phyloP scores from a whole-genome alignment of 2,797 vertebrate species.

The Orestias chungarensis region DNA sequence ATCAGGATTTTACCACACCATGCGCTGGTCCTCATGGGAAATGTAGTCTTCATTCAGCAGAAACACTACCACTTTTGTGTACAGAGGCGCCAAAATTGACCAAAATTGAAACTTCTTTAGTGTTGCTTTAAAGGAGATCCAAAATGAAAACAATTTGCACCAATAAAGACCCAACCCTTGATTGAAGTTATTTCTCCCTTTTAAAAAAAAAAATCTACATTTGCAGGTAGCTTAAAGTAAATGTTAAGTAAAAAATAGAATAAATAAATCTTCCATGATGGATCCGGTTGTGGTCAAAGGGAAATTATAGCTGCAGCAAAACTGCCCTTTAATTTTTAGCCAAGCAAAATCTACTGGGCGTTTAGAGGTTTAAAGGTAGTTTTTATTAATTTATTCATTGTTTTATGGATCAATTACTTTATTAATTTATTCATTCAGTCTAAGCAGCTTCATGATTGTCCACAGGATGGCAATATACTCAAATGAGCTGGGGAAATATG shows the following conservation, averaged over 20 bases:
- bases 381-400: neutral
- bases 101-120: no score
- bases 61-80: no score
- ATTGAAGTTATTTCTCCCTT: neutral
- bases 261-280: neutral
- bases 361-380: neutral
- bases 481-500: slow-evolving; percentile 20
- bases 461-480: slow-evolving; percentile 65
- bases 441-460: slow-evolving; percentile 15
- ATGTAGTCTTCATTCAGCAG: no score
- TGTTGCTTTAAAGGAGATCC: neutral
- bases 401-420: slow-evolving; percentile 3
- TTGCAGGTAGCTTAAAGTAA: neutral
- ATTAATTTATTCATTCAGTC: slow-evolving; percentile 1
- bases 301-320: neutral
- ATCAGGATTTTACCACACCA: no score
- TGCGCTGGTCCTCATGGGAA: no score
- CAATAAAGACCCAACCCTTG: neutral
- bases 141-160: neutral
- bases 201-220: neutral
- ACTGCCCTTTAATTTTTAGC: neutral
- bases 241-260: neutral
- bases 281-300: neutral
- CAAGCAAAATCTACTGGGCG: neutral
- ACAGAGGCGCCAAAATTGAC: no score